These are phyloP conservation scores for Nephotettix cincticeps DNA, from an alignment of 1,140 invertebrate genomes.

Conservation along the genomic window DNA sequence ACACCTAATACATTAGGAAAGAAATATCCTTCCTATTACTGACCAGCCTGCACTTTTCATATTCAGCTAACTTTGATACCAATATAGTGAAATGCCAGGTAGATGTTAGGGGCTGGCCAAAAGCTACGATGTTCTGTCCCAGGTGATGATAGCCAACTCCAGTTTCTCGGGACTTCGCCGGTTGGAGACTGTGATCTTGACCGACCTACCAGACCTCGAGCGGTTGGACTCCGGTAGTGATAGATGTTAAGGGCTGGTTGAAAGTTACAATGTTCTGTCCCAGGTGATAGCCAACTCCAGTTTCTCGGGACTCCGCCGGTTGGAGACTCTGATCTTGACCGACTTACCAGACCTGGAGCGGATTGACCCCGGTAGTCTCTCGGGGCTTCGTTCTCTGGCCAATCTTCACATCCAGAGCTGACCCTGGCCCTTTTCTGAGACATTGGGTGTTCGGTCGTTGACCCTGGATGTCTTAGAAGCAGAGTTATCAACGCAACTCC, in stretches of 20 bases:
- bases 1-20: too few species aligned
- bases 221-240: slow-evolving; percentile 45
- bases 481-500: slow-evolving; percentile 19
- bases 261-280: too few species aligned
- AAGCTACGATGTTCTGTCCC: too few species aligned
- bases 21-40: too few species aligned
- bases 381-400: slow-evolving; percentile 39
- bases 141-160: slow-evolving; percentile 45
- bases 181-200: slow-evolving; percentile 44
- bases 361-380: slow-evolving; percentile 45
- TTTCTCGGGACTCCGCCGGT: slow-evolving; percentile 41
- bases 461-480: slow-evolving; percentile 67
- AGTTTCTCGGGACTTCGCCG: slow-evolving; percentile 43
- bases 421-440: slow-evolving; percentile 54
- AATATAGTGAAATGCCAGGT: too few species aligned
- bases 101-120: too few species aligned
- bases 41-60: too few species aligned
- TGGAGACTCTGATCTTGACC: slow-evolving; percentile 44
- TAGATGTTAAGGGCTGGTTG: too few species aligned
- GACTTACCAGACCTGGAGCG: slow-evolving; percentile 42
- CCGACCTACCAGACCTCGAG: slow-evolving; percentile 41
- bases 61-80: too few species aligned
- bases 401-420: slow-evolving; percentile 55
- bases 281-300: slow-evolving; percentile 45
- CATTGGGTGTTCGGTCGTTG: slow-evolving; percentile 58